Evolutionary conservation across 1,140 invertebrate genomes (phyloP).

Genomic region (Drosophila elegans): DNA sequence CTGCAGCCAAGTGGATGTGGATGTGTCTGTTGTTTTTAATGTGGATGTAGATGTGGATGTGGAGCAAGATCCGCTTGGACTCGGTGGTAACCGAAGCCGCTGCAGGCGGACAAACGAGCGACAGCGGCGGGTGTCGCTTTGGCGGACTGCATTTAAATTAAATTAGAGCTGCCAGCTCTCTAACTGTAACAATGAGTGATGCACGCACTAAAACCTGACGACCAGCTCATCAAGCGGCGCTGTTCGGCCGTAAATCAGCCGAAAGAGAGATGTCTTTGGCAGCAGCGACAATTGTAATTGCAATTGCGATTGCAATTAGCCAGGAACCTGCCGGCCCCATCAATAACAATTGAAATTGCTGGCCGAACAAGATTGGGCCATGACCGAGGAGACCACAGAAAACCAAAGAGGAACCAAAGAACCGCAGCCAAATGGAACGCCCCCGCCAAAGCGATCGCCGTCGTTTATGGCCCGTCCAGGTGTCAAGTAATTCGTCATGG

Average conservation of each 20-base stretch:
- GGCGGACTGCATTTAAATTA: slow-evolving; percentile 75
- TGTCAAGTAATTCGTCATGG: slow-evolving; percentile 80
- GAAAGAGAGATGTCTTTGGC: slow-evolving; percentile 49
- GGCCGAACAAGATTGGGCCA: slow-evolving; percentile 29
- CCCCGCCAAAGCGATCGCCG: slow-evolving; percentile 43
- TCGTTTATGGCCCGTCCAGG: slow-evolving; percentile 38
- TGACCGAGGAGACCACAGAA: slow-evolving; percentile 3
- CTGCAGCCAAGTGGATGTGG: slow-evolving; percentile 44
- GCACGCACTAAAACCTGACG: slow-evolving; percentile 77
- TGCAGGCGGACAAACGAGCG: slow-evolving; percentile 66
- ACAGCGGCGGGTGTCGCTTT: slow-evolving; percentile 60
- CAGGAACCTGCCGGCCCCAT: slow-evolving; percentile 41
- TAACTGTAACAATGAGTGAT: slow-evolving; percentile 83
- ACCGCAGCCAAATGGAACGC: slow-evolving; percentile 32
- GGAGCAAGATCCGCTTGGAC: slow-evolving; percentile 53
- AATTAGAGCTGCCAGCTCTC: slow-evolving; percentile 79
- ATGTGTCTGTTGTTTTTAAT: slow-evolving; percentile 39
- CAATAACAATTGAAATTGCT: slow-evolving; percentile 70
- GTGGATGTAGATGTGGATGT: slow-evolving; percentile 4
- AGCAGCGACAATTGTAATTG: slow-evolving; percentile 63
- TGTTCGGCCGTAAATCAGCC: slow-evolving; percentile 68
- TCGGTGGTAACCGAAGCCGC: slow-evolving; percentile 34
- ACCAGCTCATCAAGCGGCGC: slow-evolving; percentile 43
- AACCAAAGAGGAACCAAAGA: neutral
- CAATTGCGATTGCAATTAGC: slow-evolving; percentile 80